A percentile compares a stretch with the other conserved stretches of the same genome.
Conservation (phyloP, 2,888 invertebrate species). For the Sinelater perroti region DNA sequence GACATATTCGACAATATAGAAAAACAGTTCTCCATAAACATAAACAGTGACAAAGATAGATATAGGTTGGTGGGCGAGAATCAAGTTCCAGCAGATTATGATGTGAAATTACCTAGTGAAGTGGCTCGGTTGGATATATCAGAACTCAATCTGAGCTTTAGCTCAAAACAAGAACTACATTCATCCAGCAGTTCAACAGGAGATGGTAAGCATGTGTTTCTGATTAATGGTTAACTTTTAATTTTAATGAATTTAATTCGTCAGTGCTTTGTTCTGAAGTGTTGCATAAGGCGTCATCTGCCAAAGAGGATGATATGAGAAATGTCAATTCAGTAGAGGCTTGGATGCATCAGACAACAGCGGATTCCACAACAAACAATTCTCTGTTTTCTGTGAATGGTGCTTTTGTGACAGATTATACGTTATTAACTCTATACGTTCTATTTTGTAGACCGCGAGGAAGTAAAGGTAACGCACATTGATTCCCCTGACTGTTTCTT, state of each 20-base stretch:
- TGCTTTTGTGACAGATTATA: not conserved
- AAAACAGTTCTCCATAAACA: constrained; percentile 15
- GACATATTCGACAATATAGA: constrained; percentile 34
- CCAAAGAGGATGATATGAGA: too few relatives aligned
- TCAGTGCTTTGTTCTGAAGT: too few relatives aligned
- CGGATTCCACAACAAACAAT: too few relatives aligned
- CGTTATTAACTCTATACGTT: not conserved
- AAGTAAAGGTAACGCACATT: constrained; percentile 66
- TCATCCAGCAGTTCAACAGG: too few relatives aligned
- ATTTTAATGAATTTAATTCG: too few relatives aligned
- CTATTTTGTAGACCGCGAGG: constrained; percentile 54
- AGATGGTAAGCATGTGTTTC: too few relatives aligned
- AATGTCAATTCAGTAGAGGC: not conserved
- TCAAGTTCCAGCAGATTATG: constrained; percentile 25
- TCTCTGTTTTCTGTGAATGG: not conserved
- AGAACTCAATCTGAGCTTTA: not conserved
- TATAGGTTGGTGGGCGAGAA: constrained; percentile 21
- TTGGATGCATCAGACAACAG: too few relatives aligned
- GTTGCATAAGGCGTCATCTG: not conserved
- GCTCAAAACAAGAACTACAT: too few relatives aligned
- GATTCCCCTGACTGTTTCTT: constrained; percentile 71
- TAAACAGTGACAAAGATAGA: not conserved
- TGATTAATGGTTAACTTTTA: too few relatives aligned
- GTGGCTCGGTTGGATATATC: not conserved
- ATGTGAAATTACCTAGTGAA: constrained; percentile 2